Conservation (phyloP, 2,113 vertebrate genomes). For the Ictidomys tridecemlineatus region DNA sequence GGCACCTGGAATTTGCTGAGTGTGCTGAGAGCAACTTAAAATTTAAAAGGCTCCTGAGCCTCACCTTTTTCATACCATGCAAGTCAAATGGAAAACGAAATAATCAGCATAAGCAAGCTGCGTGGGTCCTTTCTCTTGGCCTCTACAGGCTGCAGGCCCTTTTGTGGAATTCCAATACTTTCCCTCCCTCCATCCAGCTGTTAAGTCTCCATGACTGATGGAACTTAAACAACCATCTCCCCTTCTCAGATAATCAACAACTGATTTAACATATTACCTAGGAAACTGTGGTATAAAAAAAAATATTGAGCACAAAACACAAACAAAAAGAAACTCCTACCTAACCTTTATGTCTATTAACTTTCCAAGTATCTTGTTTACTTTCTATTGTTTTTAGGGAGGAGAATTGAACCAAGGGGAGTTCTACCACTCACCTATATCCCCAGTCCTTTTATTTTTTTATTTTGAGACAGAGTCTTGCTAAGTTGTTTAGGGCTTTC, state of each 20-base stretch:
- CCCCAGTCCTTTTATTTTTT: not conserved
- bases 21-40: constrained; percentile 64
- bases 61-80: constrained; percentile 57
- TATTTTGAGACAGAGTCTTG: not conserved
- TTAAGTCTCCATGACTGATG: constrained; percentile 30
- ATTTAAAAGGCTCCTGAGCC: constrained; percentile 69
- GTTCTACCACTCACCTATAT: not conserved
- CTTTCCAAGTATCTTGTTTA: constrained; percentile 40
- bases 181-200: not conserved
- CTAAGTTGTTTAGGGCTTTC: no score
- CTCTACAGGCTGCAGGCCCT: not conserved
- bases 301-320: not conserved
- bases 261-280: constrained; percentile 1
- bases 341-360: not conserved
- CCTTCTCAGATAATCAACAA: constrained; percentile 28
- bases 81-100: constrained; percentile 69
- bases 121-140: not conserved
- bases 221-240: constrained; percentile 54
- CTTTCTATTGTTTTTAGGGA: not conserved
- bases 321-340: not conserved
- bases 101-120: constrained; percentile 41
- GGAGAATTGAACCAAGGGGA: not conserved
- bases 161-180: constrained; percentile 48
- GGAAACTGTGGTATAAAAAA: not conserved
- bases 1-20: constrained; percentile 73